Base-by-base conservation (phyloP, 2,888 invertebrate species). In the Ormyrus nitidulus region DNA sequence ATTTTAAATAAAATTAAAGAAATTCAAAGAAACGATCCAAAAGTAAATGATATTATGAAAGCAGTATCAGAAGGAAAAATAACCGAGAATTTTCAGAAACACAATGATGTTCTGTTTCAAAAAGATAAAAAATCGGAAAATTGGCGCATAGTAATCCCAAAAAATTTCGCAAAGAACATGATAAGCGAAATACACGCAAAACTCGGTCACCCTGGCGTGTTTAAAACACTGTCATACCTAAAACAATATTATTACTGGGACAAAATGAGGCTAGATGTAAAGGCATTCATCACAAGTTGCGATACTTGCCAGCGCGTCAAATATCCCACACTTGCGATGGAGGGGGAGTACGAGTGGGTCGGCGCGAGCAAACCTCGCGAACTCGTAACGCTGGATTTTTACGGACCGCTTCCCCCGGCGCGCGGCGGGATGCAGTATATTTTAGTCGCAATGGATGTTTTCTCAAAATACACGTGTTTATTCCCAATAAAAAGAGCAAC, bases 271-370 rank as follows among this genome's bases (percentile, higher is more conserved):
- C 4, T 11, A n/a, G 58, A 64, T 11, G n/a, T 66, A 5, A 65
- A 59, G 13, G 3, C 2, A 0, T 72, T 58, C 46, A 19, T 54
- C 0, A 10, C 19, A 19, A 34, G 11, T 2, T 59, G 74, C 13
- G 74, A 73, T 34, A 11, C 11, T 0, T 64, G 73, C 9, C 73
- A 73, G 13, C n/a, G 64, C 0, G 44, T 53, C 0, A 73, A 73
- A 34, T 64, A 51, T 73, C 6, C 64, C 19, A 73, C 51, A 34
- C 5, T 8, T 7, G 6, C 9, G n/a, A 73, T 62, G 51, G 64
- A 73, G 62, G 73, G 73, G 44, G 53, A 2, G n/a, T 64, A 64
- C n/a, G 10, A 48, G 7, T 64, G 46, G 11, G n/a, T 64, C 48
- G n/a, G 48, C 46, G 59, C 59, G 6, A 59, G 19, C 2, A 5